Percentiles rank a stretch among this genome's conserved stretches.
Evolutionary conservation across 2,797 vertebrate genomes (phyloP).

Genomic region (Anniella stebbinsi): DNA sequence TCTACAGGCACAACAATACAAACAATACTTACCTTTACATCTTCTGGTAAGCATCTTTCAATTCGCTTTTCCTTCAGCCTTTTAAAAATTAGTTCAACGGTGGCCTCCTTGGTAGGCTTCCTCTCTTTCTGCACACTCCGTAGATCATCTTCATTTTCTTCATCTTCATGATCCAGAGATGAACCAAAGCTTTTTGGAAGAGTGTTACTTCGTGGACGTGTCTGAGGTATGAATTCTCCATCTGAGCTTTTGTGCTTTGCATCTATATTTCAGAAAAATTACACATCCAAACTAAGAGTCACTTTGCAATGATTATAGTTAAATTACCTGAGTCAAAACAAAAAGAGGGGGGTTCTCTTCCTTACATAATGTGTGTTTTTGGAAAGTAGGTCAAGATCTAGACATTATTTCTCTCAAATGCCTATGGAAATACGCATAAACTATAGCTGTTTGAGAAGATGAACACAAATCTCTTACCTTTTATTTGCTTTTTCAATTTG

Average conservation of each 20-base stretch:
- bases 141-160: constrained; percentile 80
- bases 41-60: constrained; percentile 93
- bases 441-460: neutral
- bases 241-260: constrained; percentile 92
- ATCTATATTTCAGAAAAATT: constrained; percentile 80
- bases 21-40: constrained; percentile 87
- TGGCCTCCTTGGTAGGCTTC: constrained; percentile 89
- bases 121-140: constrained; percentile 79
- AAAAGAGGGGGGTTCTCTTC: constrained; percentile 1
- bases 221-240: constrained; percentile 90
- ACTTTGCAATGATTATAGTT: constrained; percentile 8
- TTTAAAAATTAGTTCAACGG: constrained; percentile 91
- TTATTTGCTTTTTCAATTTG: constrained; percentile 95
- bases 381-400: constrained; percentile 1
- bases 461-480: constrained; percentile 84
- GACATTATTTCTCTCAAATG: neutral
- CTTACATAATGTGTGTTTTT: neutral
- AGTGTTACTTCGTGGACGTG: constrained; percentile 95
- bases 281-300: constrained; percentile 15
- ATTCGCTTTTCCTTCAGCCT: constrained; percentile 89
- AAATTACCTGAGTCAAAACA: constrained; percentile 2
- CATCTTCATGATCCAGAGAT: constrained; percentile 88
- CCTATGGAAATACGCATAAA: neutral
- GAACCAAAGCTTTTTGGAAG: constrained; percentile 98
- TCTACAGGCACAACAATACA: neutral